Percentiles rank a stretch among this genome's conserved stretches.
Evolutionary conservation across 2,888 invertebrate genomes (phyloP).

Genomic region (Arge pagana): DNA sequence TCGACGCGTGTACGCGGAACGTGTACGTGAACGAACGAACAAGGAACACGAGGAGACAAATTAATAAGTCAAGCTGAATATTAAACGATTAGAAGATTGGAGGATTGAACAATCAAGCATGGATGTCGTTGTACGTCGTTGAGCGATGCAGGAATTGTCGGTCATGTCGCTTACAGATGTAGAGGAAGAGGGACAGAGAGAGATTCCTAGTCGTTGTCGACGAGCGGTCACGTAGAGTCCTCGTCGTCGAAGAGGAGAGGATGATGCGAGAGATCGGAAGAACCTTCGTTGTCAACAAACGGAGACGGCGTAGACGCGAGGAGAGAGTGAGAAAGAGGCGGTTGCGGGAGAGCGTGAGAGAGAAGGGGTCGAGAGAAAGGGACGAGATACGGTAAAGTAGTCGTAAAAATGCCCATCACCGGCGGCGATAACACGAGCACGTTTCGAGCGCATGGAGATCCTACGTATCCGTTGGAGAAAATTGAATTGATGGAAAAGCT

Average conservation of each 20-base stretch:
- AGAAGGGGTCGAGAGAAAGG: constrained; percentile 21
- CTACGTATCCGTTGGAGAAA: constrained; percentile 25
- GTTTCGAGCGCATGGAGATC: constrained; percentile 30
- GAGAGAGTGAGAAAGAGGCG: constrained; percentile 29
- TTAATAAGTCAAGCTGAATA: too few species aligned
- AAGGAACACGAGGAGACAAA: too few species aligned
- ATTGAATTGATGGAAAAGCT: constrained; percentile 37
- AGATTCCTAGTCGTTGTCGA: constrained; percentile 22
- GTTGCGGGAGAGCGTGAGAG: constrained; percentile 22
- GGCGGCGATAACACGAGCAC: constrained; percentile 41
- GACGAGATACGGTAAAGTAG: constrained; percentile 41
- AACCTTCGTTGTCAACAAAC: constrained; percentile 24
- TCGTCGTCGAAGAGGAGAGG: constrained; percentile 25
- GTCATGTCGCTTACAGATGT: too few species aligned
- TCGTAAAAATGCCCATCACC: constrained; percentile 47
- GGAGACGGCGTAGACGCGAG: background rate
- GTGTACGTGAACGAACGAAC: too few species aligned
- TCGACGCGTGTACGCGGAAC: too few species aligned
- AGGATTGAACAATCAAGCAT: too few species aligned
- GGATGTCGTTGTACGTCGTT: too few species aligned
- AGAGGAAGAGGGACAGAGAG: constrained; percentile 13
- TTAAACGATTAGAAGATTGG: too few species aligned
- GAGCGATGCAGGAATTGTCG: too few species aligned
- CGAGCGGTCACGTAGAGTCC: constrained; percentile 5
- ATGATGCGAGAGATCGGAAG: constrained; percentile 34